A percentile compares a stretch with the other conserved stretches of the same genome.
Evolutionary conservation across 2,797 vertebrate genomes (phyloP).

Genomic region (Ceryle rudis): DNA sequence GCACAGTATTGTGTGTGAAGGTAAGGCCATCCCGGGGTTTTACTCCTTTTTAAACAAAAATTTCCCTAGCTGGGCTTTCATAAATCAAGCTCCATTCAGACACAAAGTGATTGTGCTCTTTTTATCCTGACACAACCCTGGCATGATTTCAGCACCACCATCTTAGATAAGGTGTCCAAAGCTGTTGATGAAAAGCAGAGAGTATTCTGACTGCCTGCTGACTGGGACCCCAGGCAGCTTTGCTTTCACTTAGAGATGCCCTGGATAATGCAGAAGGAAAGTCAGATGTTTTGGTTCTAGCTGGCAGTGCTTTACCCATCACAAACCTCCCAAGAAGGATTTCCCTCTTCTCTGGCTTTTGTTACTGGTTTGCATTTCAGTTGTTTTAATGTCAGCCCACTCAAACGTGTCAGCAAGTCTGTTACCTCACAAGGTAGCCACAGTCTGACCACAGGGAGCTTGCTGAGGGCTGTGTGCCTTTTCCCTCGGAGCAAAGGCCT

Average conservation of each 20-base stretch:
- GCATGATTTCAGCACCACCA: background rate
- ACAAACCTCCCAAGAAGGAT: background rate
- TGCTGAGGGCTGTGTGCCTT: background rate
- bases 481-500: background rate
- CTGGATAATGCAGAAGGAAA: background rate
- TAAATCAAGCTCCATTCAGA: background rate
- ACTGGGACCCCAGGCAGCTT: background rate
- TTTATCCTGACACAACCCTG: background rate
- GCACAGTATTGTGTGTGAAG: slow-evolving; percentile 97
- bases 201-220: background rate
- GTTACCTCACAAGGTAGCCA: background rate
- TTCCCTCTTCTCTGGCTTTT: background rate
- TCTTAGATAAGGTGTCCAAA: background rate
- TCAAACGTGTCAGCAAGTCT: background rate
- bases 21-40: slow-evolving; percentile 58
- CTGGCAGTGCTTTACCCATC: background rate
- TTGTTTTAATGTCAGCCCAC: background rate
- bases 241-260: background rate
- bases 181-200: background rate
- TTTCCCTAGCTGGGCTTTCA: background rate
- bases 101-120: background rate
- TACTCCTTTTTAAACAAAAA: background rate
- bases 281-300: background rate
- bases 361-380: background rate
- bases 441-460: background rate